Conservation (phyloP, 2,888 invertebrate species). For the Drosophila monieri region DNA sequence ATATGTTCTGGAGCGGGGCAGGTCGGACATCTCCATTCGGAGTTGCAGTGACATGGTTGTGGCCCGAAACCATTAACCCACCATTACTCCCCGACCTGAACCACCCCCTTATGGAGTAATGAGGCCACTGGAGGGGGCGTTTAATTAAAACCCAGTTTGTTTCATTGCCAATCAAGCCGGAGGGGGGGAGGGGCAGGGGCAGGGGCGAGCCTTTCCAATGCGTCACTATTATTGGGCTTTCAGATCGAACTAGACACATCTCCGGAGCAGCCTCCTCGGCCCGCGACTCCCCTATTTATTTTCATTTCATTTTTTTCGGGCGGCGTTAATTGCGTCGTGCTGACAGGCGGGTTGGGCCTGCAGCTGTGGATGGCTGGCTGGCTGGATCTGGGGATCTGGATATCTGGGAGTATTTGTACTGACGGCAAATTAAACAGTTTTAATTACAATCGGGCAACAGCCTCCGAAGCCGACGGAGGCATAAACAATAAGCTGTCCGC, state of each 20-base stretch:
- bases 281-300: not conserved
- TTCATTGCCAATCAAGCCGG: constrained; percentile 13
- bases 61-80: not conserved
- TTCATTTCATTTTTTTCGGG: not conserved
- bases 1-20: not conserved
- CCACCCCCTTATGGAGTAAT: not conserved
- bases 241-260: constrained; percentile 9
- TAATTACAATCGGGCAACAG: constrained; percentile 57
- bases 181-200: not conserved
- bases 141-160: constrained; percentile 29
- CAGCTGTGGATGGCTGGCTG: constrained; percentile 3
- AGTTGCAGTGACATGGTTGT: not conserved
- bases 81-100: not conserved
- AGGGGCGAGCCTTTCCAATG: constrained; percentile 26
- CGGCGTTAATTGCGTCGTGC: constrained; percentile 47
- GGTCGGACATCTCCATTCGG: not conserved
- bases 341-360: constrained; percentile 39
- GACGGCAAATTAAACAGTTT: constrained; percentile 62
- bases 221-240: constrained; percentile 21
- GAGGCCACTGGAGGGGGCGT: constrained; percentile 6
- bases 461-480: constrained; percentile 3
- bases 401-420: constrained; percentile 16
- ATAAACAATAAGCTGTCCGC: constrained; percentile 27
- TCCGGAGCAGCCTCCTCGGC: not conserved
- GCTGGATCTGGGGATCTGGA: not conserved